Evolutionary conservation across 92 coral and sea anemone species (phyloP).

Genomic region (Meandrina meandrites): DNA sequence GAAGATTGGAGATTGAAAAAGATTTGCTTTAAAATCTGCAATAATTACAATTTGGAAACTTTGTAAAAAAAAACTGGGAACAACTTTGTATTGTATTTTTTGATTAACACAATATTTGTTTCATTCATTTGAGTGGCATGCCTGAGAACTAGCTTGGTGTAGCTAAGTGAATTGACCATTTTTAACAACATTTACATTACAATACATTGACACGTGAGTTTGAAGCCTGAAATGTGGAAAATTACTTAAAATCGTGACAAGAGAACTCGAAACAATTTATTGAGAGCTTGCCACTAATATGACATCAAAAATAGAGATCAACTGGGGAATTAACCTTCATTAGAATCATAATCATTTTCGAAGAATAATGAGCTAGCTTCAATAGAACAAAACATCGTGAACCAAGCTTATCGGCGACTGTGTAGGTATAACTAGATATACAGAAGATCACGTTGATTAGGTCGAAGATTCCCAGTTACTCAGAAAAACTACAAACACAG

Average conservation of each 20-base stretch:
- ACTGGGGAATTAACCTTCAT: not conserved
- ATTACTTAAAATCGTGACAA: not conserved
- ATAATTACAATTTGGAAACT: no score
- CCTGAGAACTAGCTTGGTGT: no score
- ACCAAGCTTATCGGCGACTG: not conserved
- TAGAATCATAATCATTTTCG: not conserved
- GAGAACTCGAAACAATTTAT: not conserved
- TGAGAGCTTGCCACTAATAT: not conserved
- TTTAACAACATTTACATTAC: no score
- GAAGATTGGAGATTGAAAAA: no score
- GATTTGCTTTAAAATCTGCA: no score
- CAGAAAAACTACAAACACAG: not conserved
- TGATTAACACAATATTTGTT: no score
- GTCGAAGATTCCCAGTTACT: not conserved
- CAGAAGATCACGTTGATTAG: not conserved
- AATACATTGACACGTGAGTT: not conserved
- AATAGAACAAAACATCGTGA: not conserved
- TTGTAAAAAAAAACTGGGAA: no score
- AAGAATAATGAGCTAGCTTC: not conserved
- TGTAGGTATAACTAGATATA: not conserved
- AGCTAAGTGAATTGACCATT: no score
- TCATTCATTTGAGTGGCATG: no score
- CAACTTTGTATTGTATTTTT: no score
- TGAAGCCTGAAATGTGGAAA: not conserved
- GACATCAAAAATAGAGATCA: not conserved